Evolutionary conservation across 2,888 invertebrate species (phyloP).

Genomic region (Drosophila austrosaltans): DNA sequence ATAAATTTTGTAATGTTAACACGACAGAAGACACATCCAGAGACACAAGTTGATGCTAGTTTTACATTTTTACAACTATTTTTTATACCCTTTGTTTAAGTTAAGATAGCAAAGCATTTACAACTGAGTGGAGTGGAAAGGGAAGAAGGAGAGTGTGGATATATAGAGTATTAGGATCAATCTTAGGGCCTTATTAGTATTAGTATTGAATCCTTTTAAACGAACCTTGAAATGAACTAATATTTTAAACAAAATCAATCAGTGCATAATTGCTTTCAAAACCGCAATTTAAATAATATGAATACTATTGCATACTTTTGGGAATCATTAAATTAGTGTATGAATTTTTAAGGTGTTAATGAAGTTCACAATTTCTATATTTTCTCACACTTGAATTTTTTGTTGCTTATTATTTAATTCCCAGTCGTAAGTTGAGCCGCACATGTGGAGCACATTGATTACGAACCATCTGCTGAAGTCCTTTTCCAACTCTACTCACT

Average conservation of each 20-base stretch:
- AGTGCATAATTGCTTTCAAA: too few species aligned
- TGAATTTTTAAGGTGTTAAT: neutral
- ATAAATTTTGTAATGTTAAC: slow-evolving; percentile 81
- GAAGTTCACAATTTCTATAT: neutral
- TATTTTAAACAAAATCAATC: too few species aligned
- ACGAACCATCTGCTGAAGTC: neutral
- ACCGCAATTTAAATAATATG: too few species aligned
- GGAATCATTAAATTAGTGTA: neutral
- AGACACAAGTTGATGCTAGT: slow-evolving; percentile 62
- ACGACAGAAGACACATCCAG: slow-evolving; percentile 56
- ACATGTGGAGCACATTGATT: slow-evolving; percentile 16
- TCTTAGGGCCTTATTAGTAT: too few species aligned
- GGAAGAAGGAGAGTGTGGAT: neutral
- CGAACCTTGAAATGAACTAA: too few species aligned
- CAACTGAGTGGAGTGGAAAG: neutral
- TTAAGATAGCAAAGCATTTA: neutral
- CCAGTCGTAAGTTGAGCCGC: slow-evolving; percentile 34
- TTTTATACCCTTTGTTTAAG: slow-evolving; percentile 29
- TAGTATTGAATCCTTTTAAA: too few species aligned
- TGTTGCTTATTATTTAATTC: slow-evolving; percentile 12
- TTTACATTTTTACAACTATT: slow-evolving; percentile 33
- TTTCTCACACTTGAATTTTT: neutral
- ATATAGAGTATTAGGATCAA: too few species aligned
- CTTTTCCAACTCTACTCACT: slow-evolving; percentile 8
- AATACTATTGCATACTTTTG: slow-evolving; percentile 16